phyloP scores from a whole-genome alignment of 64 coral and sea anemone species.

The Astreopora myriophthalma region DNA sequence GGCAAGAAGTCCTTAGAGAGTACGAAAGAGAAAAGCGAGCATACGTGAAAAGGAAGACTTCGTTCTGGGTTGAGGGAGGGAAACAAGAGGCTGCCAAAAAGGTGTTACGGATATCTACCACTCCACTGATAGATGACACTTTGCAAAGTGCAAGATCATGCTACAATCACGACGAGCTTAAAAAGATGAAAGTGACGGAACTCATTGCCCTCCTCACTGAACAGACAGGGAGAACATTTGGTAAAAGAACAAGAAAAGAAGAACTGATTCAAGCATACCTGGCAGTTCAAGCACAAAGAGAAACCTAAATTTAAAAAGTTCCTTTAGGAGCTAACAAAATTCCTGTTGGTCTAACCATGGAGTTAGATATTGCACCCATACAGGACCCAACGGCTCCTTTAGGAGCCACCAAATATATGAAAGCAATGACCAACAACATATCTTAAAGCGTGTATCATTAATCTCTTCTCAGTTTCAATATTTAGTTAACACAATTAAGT shows the following conservation, averaged over 20 bases:
- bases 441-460: too few relatives aligned
- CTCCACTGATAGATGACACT: neutral
- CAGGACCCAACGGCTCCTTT: too few relatives aligned
- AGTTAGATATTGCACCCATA: too few relatives aligned
- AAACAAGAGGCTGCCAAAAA: neutral
- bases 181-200: neutral
- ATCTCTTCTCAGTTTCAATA: too few relatives aligned
- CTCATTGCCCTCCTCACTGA: neutral
- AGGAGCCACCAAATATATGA: too few relatives aligned
- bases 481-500: too few relatives aligned
- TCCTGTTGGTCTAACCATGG: too few relatives aligned
- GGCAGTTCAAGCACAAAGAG: too few relatives aligned
- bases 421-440: too few relatives aligned
- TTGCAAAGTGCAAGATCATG: neutral
- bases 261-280: neutral
- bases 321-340: too few relatives aligned
- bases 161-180: neutral
- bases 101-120: neutral
- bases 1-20: neutral
- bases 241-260: neutral
- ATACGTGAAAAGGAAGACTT: neutral
- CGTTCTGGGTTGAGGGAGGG: neutral
- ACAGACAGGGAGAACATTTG: neutral
- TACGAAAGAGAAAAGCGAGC: neutral
- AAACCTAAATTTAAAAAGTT: too few relatives aligned